These are phyloP conservation scores for Aethes cnicana DNA, from an alignment of 2,888 invertebrate species.

Conservation along the genomic window DNA sequence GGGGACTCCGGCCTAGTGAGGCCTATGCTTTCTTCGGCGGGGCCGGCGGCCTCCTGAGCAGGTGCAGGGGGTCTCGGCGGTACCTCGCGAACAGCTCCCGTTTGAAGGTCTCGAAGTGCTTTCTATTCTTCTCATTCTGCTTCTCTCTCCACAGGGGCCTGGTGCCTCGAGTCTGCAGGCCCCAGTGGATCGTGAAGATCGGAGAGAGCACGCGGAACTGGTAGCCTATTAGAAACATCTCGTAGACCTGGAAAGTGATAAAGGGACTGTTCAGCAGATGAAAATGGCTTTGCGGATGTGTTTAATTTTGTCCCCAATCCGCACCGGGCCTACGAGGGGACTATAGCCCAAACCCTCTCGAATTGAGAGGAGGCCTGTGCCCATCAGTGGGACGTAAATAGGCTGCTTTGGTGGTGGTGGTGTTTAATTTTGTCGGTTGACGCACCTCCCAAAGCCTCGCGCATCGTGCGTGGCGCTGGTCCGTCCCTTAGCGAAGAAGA, in stretches of 20 bases:
- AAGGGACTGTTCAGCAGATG: not conserved
- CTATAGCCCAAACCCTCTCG: too few species aligned
- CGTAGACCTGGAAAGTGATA: conserved; percentile 88
- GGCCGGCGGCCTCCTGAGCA: conserved; percentile 59
- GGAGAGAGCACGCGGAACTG: conserved; percentile 94
- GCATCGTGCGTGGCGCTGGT: too few species aligned
- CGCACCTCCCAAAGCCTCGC: too few species aligned
- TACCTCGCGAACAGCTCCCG: conserved; percentile 90
- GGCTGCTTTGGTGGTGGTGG: too few species aligned
- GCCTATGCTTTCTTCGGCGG: conserved; percentile 73
- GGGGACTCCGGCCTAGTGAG: conserved; percentile 66
- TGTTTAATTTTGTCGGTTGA: too few species aligned
- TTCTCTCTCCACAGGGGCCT: conserved; percentile 93
- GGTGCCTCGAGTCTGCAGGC: conserved; percentile 89
- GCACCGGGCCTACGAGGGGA: too few species aligned
- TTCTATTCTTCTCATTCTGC: conserved; percentile 91
- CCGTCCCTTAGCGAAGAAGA: too few species aligned
- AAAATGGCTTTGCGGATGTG: too few species aligned
- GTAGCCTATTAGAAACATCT: conserved; percentile 94
- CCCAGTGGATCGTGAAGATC: conserved; percentile 95
- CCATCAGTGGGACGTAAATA: too few species aligned
- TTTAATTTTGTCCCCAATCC: too few species aligned
- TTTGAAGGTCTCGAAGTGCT: conserved; percentile 92
- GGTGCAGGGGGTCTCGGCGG: conserved; percentile 84
- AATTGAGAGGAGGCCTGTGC: too few species aligned